Evolutionary conservation across 1,140 invertebrate species (phyloP).

Genomic region (Helicoverpa armigera): DNA sequence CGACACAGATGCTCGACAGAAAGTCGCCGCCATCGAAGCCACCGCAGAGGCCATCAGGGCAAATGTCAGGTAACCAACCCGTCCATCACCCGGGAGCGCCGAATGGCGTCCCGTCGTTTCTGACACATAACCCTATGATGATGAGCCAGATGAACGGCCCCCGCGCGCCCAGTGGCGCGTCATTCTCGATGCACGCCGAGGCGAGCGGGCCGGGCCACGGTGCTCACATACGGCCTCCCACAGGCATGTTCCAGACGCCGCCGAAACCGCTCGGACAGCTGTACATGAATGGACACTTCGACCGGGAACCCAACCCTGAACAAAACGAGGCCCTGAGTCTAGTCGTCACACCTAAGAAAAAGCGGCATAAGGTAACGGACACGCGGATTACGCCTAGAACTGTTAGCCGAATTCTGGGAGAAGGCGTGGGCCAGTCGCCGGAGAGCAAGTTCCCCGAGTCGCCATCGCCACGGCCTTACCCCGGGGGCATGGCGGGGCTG

Average conservation of each 20-base stretch:
- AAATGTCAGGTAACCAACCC: slow-evolving; percentile 88
- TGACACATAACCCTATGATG: slow-evolving; percentile 80
- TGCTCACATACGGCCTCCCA: slow-evolving; percentile 90
- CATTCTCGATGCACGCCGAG: slow-evolving; percentile 84
- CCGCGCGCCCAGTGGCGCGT: slow-evolving; percentile 85
- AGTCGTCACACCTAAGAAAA: slow-evolving; percentile 97
- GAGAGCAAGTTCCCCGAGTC: slow-evolving; percentile 87
- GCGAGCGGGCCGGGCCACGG: slow-evolving; percentile 88
- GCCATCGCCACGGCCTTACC: slow-evolving; percentile 91
- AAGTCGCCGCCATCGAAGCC: slow-evolving; percentile 94
- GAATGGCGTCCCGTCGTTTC: slow-evolving; percentile 78
- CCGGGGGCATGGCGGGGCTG: slow-evolving; percentile 93
- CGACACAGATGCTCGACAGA: slow-evolving; percentile 92
- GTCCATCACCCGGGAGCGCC: slow-evolving; percentile 82
- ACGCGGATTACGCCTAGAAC: slow-evolving; percentile 97
- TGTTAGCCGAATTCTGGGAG: slow-evolving; percentile 94
- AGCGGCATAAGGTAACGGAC: slow-evolving; percentile 98
- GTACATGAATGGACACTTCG: slow-evolving; percentile 90
- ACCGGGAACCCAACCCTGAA: slow-evolving; percentile 91
- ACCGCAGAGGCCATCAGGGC: slow-evolving; percentile 89
- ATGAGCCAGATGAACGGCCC: slow-evolving; percentile 85
- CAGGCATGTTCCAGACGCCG: slow-evolving; percentile 93
- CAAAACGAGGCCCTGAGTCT: slow-evolving; percentile 97
- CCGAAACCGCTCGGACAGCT: slow-evolving; percentile 90
- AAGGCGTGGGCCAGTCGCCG: slow-evolving; percentile 90